A percentile compares a stretch with the other conserved stretches of the same genome.
Conservation (phyloP, 2,113 vertebrate species). For the Corynorhinus townsendii region DNA sequence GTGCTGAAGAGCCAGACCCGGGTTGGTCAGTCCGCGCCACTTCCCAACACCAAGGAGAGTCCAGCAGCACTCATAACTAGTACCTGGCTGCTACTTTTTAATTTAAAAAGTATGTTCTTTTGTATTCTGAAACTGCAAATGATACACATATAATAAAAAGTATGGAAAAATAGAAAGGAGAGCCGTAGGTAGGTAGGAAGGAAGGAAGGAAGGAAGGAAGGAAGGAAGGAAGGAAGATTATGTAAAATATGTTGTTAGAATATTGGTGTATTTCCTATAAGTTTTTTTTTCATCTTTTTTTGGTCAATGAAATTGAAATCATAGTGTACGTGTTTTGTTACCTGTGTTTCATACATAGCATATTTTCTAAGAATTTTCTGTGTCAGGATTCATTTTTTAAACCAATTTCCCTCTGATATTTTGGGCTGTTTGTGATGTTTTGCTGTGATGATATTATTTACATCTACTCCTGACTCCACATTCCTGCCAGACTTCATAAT, state of each 20-base stretch:
- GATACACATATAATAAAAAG: background rate
- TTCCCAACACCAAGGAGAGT: background rate
- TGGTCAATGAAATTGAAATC: background rate
- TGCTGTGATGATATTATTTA: background rate
- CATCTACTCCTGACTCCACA: background rate
- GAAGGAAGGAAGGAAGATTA: background rate
- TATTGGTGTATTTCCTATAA: background rate
- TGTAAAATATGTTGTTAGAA: background rate
- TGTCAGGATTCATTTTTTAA: background rate
- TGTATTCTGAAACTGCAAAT: background rate
- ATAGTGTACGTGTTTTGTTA: background rate
- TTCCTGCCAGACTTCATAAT: background rate
- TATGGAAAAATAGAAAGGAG: background rate
- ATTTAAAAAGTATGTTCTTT: background rate
- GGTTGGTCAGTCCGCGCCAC: background rate
- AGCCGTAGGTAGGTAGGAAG: too few relatives aligned
- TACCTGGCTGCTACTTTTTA: background rate
- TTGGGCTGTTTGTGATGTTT: background rate
- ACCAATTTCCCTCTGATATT: background rate
- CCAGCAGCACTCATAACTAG: background rate
- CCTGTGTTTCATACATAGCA: background rate
- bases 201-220: background rate
- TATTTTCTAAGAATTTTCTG: background rate
- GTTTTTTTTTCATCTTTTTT: background rate
- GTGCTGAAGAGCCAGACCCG: conserved; percentile 34